Evolutionary conservation across 2,888 invertebrate genomes (phyloP).

Genomic region (Heliothis peltigera): DNA sequence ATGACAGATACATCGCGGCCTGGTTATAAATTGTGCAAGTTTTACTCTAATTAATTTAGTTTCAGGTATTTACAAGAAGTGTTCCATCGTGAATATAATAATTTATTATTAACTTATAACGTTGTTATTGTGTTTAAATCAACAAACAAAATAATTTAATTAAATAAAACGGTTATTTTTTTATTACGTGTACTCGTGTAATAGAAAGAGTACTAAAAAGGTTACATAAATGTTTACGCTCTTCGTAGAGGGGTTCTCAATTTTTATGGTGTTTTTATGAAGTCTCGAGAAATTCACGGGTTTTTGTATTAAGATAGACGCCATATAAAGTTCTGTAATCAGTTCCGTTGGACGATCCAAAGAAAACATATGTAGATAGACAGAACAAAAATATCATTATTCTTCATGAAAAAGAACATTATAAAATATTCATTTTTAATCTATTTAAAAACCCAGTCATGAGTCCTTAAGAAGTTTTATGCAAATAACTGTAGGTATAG

Average conservation of each 20-base stretch:
- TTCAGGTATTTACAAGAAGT: constrained; percentile 33
- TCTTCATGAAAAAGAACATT: no score
- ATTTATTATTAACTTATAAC: constrained; percentile 30
- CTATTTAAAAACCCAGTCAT: no score
- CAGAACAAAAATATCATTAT: no score
- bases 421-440: no score
- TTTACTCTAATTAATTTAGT: constrained; percentile 54
- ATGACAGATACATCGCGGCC: constrained; percentile 55
- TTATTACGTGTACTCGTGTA: background rate
- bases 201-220: background rate
- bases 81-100: constrained; percentile 16
- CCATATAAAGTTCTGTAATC: no score
- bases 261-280: no score
- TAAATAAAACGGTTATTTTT: constrained; percentile 6
- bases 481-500: no score
- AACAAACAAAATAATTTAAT: background rate
- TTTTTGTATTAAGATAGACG: no score
- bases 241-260: background rate
- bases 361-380: no score
- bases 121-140: constrained; percentile 12
- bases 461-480: no score
- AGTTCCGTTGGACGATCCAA: no score
- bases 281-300: no score
- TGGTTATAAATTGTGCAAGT: constrained; percentile 56
- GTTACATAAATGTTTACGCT: background rate